Percentiles rank a stretch among this genome's conserved stretches.
Evolutionary conservation across 2,113 vertebrate species (phyloP).

Genomic region (Euleptes europaea): DNA sequence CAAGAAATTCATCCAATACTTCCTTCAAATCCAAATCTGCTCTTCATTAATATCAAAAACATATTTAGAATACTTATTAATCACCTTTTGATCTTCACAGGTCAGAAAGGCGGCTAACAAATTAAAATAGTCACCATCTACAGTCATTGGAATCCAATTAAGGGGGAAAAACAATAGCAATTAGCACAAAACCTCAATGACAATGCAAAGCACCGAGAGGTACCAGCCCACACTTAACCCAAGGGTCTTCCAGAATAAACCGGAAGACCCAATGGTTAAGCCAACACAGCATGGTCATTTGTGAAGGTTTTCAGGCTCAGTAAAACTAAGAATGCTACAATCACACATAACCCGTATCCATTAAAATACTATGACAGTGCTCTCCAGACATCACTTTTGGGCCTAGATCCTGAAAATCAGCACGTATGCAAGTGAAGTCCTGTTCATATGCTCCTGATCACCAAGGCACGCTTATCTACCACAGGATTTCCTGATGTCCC

Average conservation of each 20-base stretch:
- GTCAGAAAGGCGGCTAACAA: not conserved
- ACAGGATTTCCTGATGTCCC: not conserved
- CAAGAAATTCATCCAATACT: not conserved
- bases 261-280: not conserved
- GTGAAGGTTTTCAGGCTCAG: not conserved
- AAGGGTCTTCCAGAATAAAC: too few species aligned
- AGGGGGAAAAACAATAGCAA: too few species aligned
- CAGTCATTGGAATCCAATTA: too few species aligned
- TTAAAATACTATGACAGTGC: not conserved
- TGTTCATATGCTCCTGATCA: not conserved
- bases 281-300: not conserved
- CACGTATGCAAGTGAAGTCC: constrained; percentile 9
- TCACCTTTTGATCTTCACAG: too few species aligned
- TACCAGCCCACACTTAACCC: too few species aligned
- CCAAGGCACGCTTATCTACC: not conserved
- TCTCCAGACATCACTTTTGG: constrained; percentile 18
- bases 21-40: not conserved
- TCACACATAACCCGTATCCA: not conserved
- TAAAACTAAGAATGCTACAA: not conserved
- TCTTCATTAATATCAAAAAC: not conserved
- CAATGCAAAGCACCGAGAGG: too few species aligned
- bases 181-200: too few species aligned
- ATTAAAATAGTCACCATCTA: too few species aligned
- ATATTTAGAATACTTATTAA: too few species aligned
- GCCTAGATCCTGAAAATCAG: constrained; percentile 27